These are phyloP conservation scores for Trididemnum clinides DNA, from an alignment of 23 tunicate genomes.

Conservation along the genomic window DNA sequence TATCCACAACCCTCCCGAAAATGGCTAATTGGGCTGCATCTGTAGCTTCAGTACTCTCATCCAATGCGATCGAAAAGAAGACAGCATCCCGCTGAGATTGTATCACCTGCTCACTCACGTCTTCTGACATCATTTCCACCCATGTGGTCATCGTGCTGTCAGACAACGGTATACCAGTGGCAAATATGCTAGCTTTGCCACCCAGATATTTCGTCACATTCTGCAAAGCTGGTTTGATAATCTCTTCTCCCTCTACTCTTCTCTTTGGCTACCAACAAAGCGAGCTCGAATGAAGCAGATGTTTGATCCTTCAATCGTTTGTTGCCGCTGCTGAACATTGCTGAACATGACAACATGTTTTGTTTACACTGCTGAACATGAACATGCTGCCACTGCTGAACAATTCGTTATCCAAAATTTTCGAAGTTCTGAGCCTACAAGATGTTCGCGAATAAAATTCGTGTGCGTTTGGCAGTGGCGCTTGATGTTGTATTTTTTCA, in stretches of 20 bases:
- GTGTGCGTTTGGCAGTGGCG: conserved; percentile 14
- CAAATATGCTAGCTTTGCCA: conserved; percentile 5
- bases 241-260: not conserved
- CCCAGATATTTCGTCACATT: not conserved
- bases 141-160: conserved; percentile 30
- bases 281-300: not conserved
- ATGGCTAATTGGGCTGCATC: conserved; percentile 30
- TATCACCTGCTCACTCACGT: conserved; percentile 26
- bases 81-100: conserved; percentile 12
- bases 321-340: not conserved
- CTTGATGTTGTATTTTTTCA: conserved; percentile 14
- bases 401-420: not conserved
- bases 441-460: conserved; percentile 3
- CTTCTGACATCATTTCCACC: conserved; percentile 33
- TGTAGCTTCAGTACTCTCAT: conserved; percentile 28
- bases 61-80: conserved; percentile 25
- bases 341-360: too few species aligned
- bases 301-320: not conserved
- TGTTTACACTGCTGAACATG: conserved; percentile 20
- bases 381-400: not conserved
- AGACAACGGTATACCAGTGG: conserved; percentile 14
- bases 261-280: not conserved
- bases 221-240: not conserved
- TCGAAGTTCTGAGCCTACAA: conserved; percentile 13
- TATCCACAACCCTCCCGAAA: conserved; percentile 20